These are phyloP conservation scores for Protodeltote pygarga DNA, from an alignment of 2,888 invertebrate genomes.

Conservation along the genomic window DNA sequence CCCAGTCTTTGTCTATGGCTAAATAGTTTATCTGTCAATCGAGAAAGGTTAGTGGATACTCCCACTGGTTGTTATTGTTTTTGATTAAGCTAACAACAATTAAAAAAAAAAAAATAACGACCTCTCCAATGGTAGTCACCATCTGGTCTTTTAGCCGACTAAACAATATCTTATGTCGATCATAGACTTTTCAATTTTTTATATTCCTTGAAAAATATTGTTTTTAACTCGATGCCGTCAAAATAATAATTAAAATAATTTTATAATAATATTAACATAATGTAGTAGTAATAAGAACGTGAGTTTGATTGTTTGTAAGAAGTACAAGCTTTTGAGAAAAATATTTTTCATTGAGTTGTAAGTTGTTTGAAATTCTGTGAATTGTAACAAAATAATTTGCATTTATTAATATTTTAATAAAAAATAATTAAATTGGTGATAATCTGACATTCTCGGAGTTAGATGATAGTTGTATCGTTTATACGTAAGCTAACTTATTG, in stretches of 20 bases:
- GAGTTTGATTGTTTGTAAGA: constrained; percentile 49
- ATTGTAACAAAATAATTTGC: constrained; percentile 58
- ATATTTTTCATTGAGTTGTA: constrained; percentile 51
- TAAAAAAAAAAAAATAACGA: too few relatives aligned
- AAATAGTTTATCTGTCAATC: too few relatives aligned
- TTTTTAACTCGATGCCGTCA: constrained; percentile 35
- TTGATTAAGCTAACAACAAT: too few relatives aligned
- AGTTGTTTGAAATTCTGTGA: constrained; percentile 59
- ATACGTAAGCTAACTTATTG: constrained; percentile 64
- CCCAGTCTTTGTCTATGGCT: too few relatives aligned
- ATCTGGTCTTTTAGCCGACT: constrained; percentile 10
- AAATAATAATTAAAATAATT: constrained; percentile 49
- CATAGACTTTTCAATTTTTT: constrained; percentile 19
- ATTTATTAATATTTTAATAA: constrained; percentile 73
- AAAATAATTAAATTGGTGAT: constrained; percentile 70
- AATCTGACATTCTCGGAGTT: constrained; percentile 54
- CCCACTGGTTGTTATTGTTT: too few relatives aligned
- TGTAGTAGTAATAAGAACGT: constrained; percentile 50
- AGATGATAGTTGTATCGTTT: constrained; percentile 49
- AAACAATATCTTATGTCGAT: constrained; percentile 15
- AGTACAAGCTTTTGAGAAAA: constrained; percentile 68
- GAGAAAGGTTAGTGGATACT: too few relatives aligned
- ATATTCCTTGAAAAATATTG: constrained; percentile 21
- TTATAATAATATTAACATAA: constrained; percentile 43
- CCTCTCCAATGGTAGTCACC: too few relatives aligned